Conservation (phyloP, 2,888 invertebrate species). For the Maniola hyperantus region DNA sequence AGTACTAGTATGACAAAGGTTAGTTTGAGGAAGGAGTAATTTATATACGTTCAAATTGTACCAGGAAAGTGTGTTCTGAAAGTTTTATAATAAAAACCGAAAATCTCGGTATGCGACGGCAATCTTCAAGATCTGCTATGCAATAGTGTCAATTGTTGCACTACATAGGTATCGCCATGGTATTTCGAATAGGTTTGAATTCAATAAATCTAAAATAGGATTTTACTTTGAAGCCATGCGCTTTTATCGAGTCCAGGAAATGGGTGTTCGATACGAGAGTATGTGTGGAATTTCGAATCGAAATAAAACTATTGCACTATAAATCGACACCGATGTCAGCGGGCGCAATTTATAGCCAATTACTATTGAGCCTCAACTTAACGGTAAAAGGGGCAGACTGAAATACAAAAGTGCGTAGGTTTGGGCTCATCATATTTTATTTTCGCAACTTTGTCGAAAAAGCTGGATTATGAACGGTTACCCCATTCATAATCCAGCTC, state of each 20-base stretch:
- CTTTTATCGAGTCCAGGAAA: constrained; percentile 19
- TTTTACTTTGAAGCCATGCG: constrained; percentile 15
- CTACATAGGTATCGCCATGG: background rate
- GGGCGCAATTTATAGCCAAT: constrained; percentile 23
- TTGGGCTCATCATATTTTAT: background rate
- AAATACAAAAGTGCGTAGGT: constrained; percentile 16
- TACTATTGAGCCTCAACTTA: constrained; percentile 24
- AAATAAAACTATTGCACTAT: constrained; percentile 27
- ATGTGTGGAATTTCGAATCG: constrained; percentile 28
- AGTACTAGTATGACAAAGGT: no score
- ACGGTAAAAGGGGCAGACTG: constrained; percentile 10
- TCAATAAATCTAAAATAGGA: constrained; percentile 18
- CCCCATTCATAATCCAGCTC: no score
- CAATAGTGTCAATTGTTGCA: no score
- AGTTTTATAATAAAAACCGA: no score
- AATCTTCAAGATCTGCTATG: no score
- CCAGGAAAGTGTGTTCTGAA: no score
- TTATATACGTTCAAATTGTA: no score
- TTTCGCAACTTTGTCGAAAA: background rate
- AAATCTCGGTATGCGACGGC: no score
- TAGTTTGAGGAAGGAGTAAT: no score
- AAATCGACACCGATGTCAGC: constrained; percentile 26
- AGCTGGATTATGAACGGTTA: no score
- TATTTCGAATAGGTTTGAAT: constrained; percentile 6
- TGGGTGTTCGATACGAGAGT: constrained; percentile 18